Evolutionary conservation across 2,113 vertebrate genomes (phyloP), one percentile per base, ranked within the genome.

Genomic region (Gopherus evgoodei): DNA sequence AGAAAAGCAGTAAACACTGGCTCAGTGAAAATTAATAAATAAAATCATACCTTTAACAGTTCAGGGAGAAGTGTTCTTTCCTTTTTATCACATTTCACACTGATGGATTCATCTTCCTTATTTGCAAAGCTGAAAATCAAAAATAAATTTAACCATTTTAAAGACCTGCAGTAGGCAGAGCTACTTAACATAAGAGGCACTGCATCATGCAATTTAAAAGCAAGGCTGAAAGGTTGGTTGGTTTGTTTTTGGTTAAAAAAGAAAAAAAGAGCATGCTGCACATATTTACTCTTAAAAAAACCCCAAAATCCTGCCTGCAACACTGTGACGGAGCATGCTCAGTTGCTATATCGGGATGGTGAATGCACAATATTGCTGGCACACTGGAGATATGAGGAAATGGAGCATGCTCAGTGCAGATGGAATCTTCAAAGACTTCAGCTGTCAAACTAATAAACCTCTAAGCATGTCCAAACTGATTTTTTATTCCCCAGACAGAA

Each of bases 111-210:
- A 24, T 86, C 98, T 97, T 98, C 98, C 82, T 98, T 98, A 95
- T 95, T 97, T 98, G 98, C 98, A 97, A 96, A 96, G 97, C 98
- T 98, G 98, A 94, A 98, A 98, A 97, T 98, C 53, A 98, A 97
- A 97, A 95, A 94, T 69, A 89, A 83, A 93, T 89, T 49, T 35
- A 76, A 57, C 31, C 84, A 94, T 0, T 3, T 50, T 88, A 17
- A 96, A 94, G 53, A 85, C 35, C 81, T 65, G 35, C 24, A 81
- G 95, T 95, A 95, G 49, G 95, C 35, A 91, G 76, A 38, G 59
- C 11, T 57, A 91, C 59, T 59, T 13, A 21, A 94, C 21, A 93
- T 3, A 35, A 89, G 84, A 44, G 22, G 9, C 31, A 27, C 1
- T 42, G 35, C 12, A 93, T 42, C 11, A 24, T 57, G 91, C 72